Evolutionary conservation across 2,797 vertebrate genomes (phyloP).

Genomic region (Limnodromus scolopaceus): DNA sequence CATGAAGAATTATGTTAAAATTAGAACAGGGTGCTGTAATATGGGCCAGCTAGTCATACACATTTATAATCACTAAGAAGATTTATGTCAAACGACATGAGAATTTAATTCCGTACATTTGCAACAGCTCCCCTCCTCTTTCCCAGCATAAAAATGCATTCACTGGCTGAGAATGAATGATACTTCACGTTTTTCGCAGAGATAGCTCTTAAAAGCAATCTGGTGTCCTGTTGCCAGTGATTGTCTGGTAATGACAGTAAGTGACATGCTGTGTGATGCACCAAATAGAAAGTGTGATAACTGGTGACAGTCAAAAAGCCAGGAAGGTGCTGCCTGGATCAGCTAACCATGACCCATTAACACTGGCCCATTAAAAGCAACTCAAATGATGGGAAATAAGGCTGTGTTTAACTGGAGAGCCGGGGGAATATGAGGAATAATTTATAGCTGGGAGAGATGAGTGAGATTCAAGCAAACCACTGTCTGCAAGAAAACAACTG

Average conservation of each 20-base stretch:
- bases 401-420: not conserved
- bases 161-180: accelerated
- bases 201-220: not conserved
- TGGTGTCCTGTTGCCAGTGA: not conserved
- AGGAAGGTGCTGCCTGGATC: not conserved
- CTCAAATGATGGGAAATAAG: not conserved
- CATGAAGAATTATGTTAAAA: not conserved
- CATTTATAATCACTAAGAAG: conserved; percentile 23
- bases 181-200: not conserved
- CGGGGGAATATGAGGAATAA: not conserved
- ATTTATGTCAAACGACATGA: not conserved
- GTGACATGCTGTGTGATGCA: not conserved
- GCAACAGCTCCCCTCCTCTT: not conserved
- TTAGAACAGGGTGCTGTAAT: conserved; percentile 21
- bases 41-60: not conserved
- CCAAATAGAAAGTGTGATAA: not conserved
- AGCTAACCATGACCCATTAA: not conserved
- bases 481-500: not conserved
- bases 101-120: conserved; percentile 6
- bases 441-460: not conserved
- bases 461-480: not conserved
- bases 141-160: not conserved
- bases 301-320: not conserved
- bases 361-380: not conserved
- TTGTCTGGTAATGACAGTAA: not conserved